Percentiles rank a stretch among this genome's conserved stretches.
These are phyloP conservation scores for Antechinus stuartii DNA, from an alignment of 2,113 vertebrate genomes.

Conservation along the genomic window DNA sequence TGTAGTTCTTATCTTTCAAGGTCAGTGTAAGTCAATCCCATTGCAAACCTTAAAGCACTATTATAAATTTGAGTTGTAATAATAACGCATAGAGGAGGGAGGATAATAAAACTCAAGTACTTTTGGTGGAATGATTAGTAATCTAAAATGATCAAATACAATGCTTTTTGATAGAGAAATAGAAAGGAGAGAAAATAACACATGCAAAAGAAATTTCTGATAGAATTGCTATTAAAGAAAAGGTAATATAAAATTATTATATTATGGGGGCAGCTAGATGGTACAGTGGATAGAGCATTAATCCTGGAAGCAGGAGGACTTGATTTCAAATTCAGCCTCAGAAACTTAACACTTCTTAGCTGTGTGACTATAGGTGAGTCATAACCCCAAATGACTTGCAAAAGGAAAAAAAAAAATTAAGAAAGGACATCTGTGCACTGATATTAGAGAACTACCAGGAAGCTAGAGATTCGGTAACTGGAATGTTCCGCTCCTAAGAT, in stretches of 20 bases:
- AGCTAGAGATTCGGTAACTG: too few species aligned
- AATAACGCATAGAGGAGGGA: conserved; percentile 6
- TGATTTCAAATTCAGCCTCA: too few species aligned
- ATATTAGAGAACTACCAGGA: too few species aligned
- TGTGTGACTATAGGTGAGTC: too few species aligned
- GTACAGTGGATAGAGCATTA: not conserved
- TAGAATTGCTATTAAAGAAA: conserved; percentile 41
- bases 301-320: too few species aligned
- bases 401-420: too few species aligned
- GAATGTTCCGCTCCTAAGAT: too few species aligned
- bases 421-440: too few species aligned
- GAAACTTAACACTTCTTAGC: too few species aligned
- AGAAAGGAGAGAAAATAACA: conserved; percentile 31
- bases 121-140: not conserved
- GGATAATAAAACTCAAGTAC: not conserved
- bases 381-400: too few species aligned
- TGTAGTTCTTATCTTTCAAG: not conserved
- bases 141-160: not conserved
- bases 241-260: too few species aligned
- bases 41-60: too few species aligned
- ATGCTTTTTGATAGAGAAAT: not conserved
- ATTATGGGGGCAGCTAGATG: not conserved
- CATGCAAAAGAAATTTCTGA: not conserved
- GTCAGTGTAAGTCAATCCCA: not conserved
- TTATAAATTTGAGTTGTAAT: not conserved